Evolutionary conservation across 1,140 invertebrate genomes (phyloP).

Genomic region (Pristionchus pacificus): DNA sequence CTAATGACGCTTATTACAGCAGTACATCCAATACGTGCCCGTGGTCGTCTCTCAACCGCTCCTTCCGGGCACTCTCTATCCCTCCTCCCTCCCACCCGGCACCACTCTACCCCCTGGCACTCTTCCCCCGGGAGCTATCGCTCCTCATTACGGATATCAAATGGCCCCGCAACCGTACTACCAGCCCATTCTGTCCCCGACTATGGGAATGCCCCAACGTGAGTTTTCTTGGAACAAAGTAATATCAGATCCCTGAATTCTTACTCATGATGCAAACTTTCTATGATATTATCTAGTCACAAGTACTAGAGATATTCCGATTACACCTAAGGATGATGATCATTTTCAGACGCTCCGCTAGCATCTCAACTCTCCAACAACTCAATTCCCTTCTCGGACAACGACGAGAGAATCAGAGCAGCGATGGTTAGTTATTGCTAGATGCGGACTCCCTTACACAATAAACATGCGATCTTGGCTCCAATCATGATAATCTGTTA

Average conservation of each 20-base stretch:
- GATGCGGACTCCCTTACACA: too few species aligned
- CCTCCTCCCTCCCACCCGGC: background rate
- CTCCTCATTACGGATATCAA: background rate
- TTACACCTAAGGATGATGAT: too few species aligned
- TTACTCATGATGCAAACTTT: too few species aligned
- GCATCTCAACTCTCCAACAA: background rate
- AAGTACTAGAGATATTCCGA: too few species aligned
- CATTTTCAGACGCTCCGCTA: background rate
- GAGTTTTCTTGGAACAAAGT: background rate
- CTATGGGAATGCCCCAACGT: background rate
- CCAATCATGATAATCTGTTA: too few species aligned
- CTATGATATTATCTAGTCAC: too few species aligned
- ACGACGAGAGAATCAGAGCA: background rate
- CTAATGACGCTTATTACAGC: constrained; percentile 15
- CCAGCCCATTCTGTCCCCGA: background rate
- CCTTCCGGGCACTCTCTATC: background rate
- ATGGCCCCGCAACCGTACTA: background rate
- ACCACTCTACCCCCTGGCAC: background rate
- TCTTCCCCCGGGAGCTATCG: background rate
- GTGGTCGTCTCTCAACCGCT: constrained; percentile 21
- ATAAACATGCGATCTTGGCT: too few species aligned
- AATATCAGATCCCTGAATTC: too few species aligned
- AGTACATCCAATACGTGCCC: constrained; percentile 28
- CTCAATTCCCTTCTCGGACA: background rate
- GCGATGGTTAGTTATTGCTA: background rate